Conservation (phyloP, 2,113 vertebrate species). For the Xiphophorus couchianus region DNA sequence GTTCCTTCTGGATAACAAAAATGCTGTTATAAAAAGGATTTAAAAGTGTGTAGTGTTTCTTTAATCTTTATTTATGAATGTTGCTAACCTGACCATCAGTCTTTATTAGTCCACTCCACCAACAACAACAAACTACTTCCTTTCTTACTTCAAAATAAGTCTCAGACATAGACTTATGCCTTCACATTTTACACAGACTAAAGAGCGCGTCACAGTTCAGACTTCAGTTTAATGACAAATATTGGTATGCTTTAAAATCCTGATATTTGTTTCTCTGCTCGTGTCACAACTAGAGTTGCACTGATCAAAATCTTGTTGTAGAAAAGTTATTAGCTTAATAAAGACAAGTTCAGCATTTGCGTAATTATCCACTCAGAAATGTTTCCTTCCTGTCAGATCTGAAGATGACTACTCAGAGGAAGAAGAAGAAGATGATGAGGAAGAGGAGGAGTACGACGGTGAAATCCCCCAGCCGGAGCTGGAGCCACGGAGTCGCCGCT, state of each 20-base stretch:
- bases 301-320: neutral
- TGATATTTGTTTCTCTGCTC: neutral
- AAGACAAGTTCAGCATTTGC: neutral
- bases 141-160: neutral
- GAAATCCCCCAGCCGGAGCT: conserved; percentile 79
- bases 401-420: conserved; percentile 92
- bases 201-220: neutral
- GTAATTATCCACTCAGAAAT: neutral
- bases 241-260: neutral
- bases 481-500: conserved; percentile 78
- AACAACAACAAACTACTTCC: too few species aligned
- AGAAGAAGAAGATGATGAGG: conserved; percentile 86
- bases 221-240: neutral
- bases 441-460: conserved; percentile 86
- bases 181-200: too few species aligned
- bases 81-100: too few species aligned
- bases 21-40: too few species aligned
- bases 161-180: neutral
- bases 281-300: too few species aligned
- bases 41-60: too few species aligned
- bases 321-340: neutral
- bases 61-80: too few species aligned
- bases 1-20: too few species aligned
- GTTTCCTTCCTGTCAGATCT: conserved; percentile 82
- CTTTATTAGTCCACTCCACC: too few species aligned